Conservation (phyloP, 2,113 vertebrate genomes). For the Trochalopteron elliotii region DNA sequence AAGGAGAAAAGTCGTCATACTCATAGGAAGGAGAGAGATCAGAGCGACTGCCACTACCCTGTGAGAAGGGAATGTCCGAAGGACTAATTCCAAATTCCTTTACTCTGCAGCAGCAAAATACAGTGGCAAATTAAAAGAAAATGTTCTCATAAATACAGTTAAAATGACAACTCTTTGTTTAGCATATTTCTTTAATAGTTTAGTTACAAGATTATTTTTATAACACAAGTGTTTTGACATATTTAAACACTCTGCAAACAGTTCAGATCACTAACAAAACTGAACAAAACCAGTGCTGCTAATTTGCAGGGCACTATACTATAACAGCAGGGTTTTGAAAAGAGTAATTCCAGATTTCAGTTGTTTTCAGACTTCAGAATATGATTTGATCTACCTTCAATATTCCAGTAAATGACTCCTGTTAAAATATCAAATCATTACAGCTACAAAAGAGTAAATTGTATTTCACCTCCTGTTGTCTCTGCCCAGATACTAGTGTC, state of each 20-base stretch:
- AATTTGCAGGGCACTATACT: neutral
- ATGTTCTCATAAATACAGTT: constrained; percentile 71
- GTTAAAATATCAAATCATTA: neutral
- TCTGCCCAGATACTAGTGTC: neutral
- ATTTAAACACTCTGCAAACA: neutral
- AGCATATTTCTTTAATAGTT: constrained; percentile 2
- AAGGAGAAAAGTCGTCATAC: constrained; percentile 83
- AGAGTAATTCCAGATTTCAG: neutral
- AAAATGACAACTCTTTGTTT: constrained; percentile 54
- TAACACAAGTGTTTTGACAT: neutral
- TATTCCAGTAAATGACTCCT: neutral
- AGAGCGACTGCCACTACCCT: constrained; percentile 86
- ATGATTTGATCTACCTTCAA: neutral
- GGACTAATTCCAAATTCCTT: constrained; percentile 99
- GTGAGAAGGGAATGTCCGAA: constrained; percentile 95
- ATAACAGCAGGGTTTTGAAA: neutral
- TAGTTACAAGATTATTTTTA: neutral
- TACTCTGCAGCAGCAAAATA: constrained; percentile 88
- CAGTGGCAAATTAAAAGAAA: constrained; percentile 77
- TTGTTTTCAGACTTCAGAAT: neutral
- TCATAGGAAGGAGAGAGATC: constrained; percentile 95
- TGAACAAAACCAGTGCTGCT: neutral
- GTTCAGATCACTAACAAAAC: neutral
- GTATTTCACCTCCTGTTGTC: neutral
- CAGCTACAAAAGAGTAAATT: neutral